phyloP scores from a whole-genome alignment of 2,797 vertebrate genomes.

The Enteromius thamalakanensis region DNA sequence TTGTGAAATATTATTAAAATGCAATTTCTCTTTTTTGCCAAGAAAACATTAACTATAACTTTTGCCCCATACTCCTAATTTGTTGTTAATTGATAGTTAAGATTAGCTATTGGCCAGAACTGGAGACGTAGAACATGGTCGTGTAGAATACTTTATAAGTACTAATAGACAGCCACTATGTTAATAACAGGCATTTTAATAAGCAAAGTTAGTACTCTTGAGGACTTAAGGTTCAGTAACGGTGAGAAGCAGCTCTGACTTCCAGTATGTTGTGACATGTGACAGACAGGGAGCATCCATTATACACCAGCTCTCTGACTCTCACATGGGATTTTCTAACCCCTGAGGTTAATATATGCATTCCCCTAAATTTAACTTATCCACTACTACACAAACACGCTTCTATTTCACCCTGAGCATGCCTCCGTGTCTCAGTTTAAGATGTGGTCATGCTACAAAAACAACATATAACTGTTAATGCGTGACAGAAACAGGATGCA shows the following conservation, averaged over 20 bases:
- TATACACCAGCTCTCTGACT: slow-evolving; percentile 61
- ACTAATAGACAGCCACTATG: no score
- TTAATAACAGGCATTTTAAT: no score
- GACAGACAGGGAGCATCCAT: slow-evolving; percentile 61
- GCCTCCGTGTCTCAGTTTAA: slow-evolving; percentile 56
- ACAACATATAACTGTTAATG: neutral
- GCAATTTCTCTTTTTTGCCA: neutral
- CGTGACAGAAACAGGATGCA: neutral
- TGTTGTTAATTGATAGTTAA: neutral
- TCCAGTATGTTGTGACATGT: slow-evolving; percentile 35
- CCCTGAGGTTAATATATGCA: slow-evolving; percentile 52
- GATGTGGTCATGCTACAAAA: neutral
- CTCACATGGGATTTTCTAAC: slow-evolving; percentile 60
- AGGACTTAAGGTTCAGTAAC: neutral
- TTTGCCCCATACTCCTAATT: neutral
- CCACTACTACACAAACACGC: slow-evolving; percentile 1
- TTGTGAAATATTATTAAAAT: neutral
- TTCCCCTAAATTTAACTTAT: neutral
- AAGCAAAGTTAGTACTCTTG: no score
- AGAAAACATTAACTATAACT: neutral
- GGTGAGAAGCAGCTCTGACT: slow-evolving; percentile 24
- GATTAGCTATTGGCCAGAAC: no score
- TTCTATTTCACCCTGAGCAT: slow-evolving; percentile 40
- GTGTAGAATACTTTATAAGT: no score
- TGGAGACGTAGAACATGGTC: no score